Evolutionary conservation across 1,140 invertebrate genomes (phyloP), one percentile per base, ranked within the genome.

Genomic region (Drosophila bifasciata): DNA sequence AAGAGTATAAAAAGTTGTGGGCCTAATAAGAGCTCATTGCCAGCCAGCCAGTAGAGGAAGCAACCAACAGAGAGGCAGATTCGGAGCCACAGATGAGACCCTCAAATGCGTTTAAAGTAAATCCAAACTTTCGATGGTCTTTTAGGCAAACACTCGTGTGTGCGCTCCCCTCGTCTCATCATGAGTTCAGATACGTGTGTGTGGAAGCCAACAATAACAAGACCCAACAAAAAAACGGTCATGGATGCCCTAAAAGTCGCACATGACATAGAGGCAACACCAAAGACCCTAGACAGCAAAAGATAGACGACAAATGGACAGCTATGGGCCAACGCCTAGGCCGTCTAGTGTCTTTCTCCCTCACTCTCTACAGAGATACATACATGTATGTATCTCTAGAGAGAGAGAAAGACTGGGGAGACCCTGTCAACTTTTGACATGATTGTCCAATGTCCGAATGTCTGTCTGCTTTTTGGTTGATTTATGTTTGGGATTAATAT

Each of bases 401-500:
- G 15, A 11, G 19, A 23, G 25, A 39, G 46, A 13, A 36, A 13
- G 11, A 13, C 9, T 13, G 32, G 60, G 59, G 59, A 23, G 23
- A 28, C 46, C 40, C 40, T 70, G 76, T 79, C 76, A 79, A 60
- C 59, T 79, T 36, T 79, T 79, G 76, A 79, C 70, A 63, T 50
- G 57, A 48, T 56, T 60, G 52, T 55, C 36, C 9, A 40, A 55
- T 55, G 52, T 43, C 52, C 41, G 52, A 15, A 23, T 60, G 61
- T 58, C 71, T 40, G 51, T 11, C 57, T n/a, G n/a, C n/a, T n/a
- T n/a, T 76, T 73, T 66, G 59, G 55, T 77, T 79, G 76, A 79
- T 79, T 79, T 79, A 79, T 79, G 63, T 52, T 41, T 36, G 53
- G 70, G 70, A 79, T 79, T 79, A 79, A 79, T 79, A 78, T 78